Percentiles rank a stretch among this genome's conserved stretches.
Conservation (phyloP, 2,888 invertebrate species). For the Clanis bilineata region DNA sequence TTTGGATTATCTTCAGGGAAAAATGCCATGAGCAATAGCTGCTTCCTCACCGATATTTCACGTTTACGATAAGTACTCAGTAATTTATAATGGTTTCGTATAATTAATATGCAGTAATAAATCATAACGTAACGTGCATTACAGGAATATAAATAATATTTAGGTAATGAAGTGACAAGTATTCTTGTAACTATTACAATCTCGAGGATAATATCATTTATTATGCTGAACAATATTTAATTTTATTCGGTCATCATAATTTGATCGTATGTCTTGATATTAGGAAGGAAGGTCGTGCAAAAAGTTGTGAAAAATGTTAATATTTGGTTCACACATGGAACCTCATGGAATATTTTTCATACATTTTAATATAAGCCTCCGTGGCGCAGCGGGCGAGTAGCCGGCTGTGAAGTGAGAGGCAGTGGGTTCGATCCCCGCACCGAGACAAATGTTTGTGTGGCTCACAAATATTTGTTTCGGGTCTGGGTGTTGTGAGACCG, state of each 20-base stretch:
- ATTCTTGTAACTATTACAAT: not conserved
- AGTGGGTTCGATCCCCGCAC: too few species aligned
- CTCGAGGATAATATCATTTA: constrained; percentile 4
- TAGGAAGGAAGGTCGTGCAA: not conserved
- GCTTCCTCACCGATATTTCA: not conserved
- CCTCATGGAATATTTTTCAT: too few species aligned
- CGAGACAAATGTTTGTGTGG: too few species aligned
- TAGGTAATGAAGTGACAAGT: not conserved
- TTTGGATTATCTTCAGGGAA: not conserved
- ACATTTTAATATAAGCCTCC: too few species aligned
- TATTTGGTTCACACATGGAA: not conserved
- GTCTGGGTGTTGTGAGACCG: too few species aligned
- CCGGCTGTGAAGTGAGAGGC: too few species aligned
- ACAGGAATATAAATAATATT: not conserved
- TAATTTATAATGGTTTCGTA: not conserved
- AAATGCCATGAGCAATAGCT: not conserved
- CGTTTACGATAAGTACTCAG: not conserved
- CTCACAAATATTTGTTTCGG: too few species aligned
- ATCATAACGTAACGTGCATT: not conserved
- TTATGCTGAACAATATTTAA: not conserved
- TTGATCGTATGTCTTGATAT: not conserved
- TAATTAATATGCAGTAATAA: not conserved
- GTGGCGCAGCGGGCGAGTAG: too few species aligned
- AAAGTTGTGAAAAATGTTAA: not conserved
- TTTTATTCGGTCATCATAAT: not conserved